Evolutionary conservation across 2,113 vertebrate genomes (phyloP).

Genomic region (Ceuthmochares aereus): DNA sequence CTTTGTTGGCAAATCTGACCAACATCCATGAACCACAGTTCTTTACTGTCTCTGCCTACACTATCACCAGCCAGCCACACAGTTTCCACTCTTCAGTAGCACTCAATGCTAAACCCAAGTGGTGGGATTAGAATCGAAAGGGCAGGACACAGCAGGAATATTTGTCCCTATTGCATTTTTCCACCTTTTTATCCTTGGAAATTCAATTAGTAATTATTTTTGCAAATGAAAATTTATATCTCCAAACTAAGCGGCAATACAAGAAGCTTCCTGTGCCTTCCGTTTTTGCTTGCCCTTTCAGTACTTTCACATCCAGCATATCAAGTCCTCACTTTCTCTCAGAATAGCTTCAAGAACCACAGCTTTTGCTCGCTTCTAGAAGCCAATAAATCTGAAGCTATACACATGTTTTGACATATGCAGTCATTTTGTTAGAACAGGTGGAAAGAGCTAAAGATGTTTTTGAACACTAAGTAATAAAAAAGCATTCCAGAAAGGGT

Average conservation of each 20-base stretch:
- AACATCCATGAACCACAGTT: neutral
- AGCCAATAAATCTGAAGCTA: neutral
- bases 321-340: neutral
- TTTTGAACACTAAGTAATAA: constrained; percentile 23
- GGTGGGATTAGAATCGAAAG: accelerated
- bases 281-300: neutral
- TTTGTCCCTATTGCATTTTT: neutral
- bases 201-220: neutral
- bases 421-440: neutral
- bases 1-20: neutral
- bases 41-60: neutral
- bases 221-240: neutral
- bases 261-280: neutral
- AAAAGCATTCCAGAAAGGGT: neutral
- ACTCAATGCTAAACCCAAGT: neutral
- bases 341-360: neutral
- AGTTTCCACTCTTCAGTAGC: neutral
- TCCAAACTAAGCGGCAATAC: neutral
- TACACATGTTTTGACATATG: neutral
- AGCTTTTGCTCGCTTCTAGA: neutral
- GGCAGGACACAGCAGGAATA: neutral
- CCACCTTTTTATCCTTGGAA: neutral
- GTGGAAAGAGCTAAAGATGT: neutral
- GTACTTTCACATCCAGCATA: neutral
- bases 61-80: neutral